These are phyloP conservation scores for Tricholaema leucomelas DNA, from an alignment of 2,113 vertebrate species.

Conservation along the genomic window DNA sequence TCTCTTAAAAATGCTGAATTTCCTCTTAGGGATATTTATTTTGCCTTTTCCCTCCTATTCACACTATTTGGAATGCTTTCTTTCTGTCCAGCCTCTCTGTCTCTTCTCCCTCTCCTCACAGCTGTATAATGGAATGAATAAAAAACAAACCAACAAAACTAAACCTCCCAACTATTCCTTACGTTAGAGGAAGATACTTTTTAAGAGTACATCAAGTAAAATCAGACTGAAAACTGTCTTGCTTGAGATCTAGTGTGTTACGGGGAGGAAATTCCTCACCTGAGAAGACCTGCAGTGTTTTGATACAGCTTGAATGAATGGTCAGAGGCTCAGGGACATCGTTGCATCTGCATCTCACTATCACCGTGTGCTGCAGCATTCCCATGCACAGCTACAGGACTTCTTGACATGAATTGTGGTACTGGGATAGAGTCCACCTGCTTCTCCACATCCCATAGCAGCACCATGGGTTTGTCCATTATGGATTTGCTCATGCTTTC, in stretches of 20 bases:
- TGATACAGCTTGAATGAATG: not conserved
- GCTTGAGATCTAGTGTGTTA: not conserved
- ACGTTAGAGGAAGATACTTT: not conserved
- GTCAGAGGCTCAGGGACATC: not conserved
- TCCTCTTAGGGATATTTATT: not conserved
- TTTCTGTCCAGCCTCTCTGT: not conserved
- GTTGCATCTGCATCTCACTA: not conserved
- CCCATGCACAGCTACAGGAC: not conserved
- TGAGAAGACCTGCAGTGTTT: not conserved
- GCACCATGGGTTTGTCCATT: rapidly evolving
- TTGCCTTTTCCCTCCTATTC: not conserved
- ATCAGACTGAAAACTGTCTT: not conserved
- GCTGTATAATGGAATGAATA: not conserved
- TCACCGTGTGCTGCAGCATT: not conserved
- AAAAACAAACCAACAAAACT: not conserved
- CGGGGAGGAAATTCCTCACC: not conserved
- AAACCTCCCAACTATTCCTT: not conserved
- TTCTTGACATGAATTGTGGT: not conserved
- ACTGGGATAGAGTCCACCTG: not conserved
- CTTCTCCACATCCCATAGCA: not conserved
- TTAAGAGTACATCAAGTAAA: not conserved
- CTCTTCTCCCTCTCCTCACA: not conserved
- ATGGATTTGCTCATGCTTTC: not conserved
- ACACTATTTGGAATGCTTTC: not conserved
- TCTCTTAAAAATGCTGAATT: not conserved